Conservation (phyloP, 2,888 invertebrate genomes). For the Agriopis leucophaearia region DNA sequence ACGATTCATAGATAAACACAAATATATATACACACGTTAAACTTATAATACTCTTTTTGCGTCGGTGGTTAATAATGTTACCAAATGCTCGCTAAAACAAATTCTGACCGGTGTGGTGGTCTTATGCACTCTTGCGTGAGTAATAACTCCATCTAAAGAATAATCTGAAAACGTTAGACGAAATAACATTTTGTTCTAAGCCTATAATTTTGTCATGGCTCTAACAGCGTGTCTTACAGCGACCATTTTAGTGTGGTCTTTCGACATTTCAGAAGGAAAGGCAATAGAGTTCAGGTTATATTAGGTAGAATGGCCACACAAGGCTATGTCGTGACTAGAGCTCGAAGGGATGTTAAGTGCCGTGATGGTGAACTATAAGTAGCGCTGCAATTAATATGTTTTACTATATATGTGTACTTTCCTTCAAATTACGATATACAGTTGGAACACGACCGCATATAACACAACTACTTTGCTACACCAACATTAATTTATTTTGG, state of each 20-base stretch:
- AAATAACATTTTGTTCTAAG: conserved; percentile 66
- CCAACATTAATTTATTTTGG: background rate
- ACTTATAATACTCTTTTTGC: too few species aligned
- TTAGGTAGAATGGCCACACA: conserved; percentile 67
- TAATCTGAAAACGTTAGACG: conserved; percentile 58
- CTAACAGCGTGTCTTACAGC: conserved; percentile 37
- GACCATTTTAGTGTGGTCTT: conserved; percentile 52
- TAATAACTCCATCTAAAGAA: conserved; percentile 59
- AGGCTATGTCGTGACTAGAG: conserved; percentile 60
- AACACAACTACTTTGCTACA: background rate
- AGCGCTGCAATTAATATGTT: conserved; percentile 42
- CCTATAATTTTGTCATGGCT: conserved; percentile 70
- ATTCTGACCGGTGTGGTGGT: conserved; percentile 35
- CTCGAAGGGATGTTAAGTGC: conserved; percentile 50
- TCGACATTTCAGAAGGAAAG: conserved; percentile 26
- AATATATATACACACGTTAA: too few species aligned
- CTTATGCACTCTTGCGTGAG: conserved; percentile 15
- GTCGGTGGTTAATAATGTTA: background rate
- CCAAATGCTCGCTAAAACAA: conserved; percentile 6
- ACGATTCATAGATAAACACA: too few species aligned
- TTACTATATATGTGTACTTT: conserved; percentile 11
- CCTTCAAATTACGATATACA: conserved; percentile 5
- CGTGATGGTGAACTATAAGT: conserved; percentile 47
- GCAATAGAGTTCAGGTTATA: conserved; percentile 47
- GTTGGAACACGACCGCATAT: background rate